Evolutionary conservation across 2,797 vertebrate species (phyloP).

Genomic region (Kryptolebias ocellatus): DNA sequence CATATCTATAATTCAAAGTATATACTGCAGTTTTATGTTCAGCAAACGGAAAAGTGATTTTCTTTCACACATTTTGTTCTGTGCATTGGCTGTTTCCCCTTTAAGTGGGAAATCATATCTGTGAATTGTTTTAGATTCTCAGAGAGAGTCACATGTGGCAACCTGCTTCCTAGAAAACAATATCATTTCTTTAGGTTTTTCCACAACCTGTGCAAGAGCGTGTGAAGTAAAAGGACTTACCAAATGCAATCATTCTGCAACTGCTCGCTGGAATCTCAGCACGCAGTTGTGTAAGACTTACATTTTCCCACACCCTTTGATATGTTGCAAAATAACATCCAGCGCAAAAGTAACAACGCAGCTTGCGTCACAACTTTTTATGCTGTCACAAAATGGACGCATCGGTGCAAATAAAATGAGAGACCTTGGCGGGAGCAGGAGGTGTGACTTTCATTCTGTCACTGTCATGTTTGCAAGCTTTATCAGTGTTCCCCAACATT

Average conservation of each 20-base stretch:
- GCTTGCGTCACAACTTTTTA: not conserved
- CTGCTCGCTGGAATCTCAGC: slow-evolving; percentile 25
- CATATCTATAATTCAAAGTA: not conserved
- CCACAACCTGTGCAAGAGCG: slow-evolving; percentile 1
- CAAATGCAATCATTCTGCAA: slow-evolving; percentile 31
- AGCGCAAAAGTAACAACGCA: slow-evolving; percentile 19
- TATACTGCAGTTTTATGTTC: too few relatives aligned
- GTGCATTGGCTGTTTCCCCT: slow-evolving; percentile 7
- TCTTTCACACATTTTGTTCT: not conserved
- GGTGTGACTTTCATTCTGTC: not conserved
- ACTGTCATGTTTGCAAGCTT: not conserved
- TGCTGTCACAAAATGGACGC: not conserved
- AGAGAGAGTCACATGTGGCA: slow-evolving; percentile 3
- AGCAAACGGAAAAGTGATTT: too few relatives aligned
- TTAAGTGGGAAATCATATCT: slow-evolving; percentile 24
- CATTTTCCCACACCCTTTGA: slow-evolving; percentile 49
- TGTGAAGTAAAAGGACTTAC: not conserved
- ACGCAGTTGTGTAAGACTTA: slow-evolving; percentile 38
- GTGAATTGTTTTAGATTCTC: slow-evolving; percentile 12
- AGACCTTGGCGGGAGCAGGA: not conserved
- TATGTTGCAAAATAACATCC: slow-evolving; percentile 34
- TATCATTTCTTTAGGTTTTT: not conserved
- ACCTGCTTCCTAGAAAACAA: slow-evolving; percentile 18
- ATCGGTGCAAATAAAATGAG: not conserved
- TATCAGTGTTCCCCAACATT: not conserved